Evolutionary conservation across 2,113 vertebrate species (phyloP), one percentile per base, ranked within the genome.

Genomic region (Pterophyllum scalare): DNA sequence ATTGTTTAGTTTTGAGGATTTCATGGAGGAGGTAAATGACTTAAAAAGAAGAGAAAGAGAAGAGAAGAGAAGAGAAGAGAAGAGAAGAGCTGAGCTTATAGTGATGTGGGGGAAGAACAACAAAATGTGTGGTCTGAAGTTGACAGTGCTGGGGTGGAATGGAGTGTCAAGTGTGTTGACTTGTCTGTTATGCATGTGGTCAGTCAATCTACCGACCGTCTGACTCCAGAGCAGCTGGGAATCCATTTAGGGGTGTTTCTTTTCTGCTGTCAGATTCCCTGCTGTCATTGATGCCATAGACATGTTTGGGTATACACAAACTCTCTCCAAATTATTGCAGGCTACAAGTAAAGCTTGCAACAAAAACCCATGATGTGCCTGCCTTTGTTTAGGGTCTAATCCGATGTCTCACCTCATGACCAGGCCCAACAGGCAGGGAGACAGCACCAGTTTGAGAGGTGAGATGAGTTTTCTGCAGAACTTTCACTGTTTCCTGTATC

Each of bases 211-310:
- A 81, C 65, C 88, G 92, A 87, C 95, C 79, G 72, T 62, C 87
- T 91, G 95, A 85, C 94, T 94, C 93, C 91, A 75, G 40, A 86
- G 92, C 95, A 95, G 94, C 95, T 96, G 94, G 87, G 92, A 94
- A 96, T 94, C 82, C 84, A 76, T 86, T 94, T 89, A 91, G 78
- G 10, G 84, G 87, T 84, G 91, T 92, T 93, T 90, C 86, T 94
- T 91, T 94, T 88, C 86, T 85, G 72, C 92, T 79, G 88, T 80
- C 84, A 88, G 89, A 94, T 92, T 94, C 90, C 81, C 80, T 85
- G 85, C 80, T 88, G 92, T 93, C 90, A 91, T 76, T 88, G 81
- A 90, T 75, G 89, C 67, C 84, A 46, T 26, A 49, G 52, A 75
- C 79, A 80, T 57, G 65, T 59, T 74, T 46, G 75, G 81, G 61